phyloP scores from a whole-genome alignment of 2,113 vertebrate genomes.

The Carlito syrichta region DNA sequence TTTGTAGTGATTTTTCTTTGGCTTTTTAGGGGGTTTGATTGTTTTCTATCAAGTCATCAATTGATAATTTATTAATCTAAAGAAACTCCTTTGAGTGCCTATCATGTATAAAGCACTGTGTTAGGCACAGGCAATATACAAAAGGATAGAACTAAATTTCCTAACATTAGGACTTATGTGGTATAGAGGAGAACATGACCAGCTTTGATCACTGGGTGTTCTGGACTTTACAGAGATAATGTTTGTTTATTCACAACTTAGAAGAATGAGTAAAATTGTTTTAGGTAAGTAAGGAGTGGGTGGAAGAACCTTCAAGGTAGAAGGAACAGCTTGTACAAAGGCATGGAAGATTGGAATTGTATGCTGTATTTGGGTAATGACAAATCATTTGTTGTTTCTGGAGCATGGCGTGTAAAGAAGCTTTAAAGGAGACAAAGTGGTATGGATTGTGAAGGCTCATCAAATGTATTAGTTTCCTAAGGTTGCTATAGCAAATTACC shows the following conservation, averaged over 20 bases:
- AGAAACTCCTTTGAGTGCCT: background rate
- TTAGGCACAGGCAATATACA: background rate
- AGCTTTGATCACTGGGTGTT: background rate
- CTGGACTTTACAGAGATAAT: background rate
- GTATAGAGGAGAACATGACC: background rate
- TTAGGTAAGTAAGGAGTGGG: background rate
- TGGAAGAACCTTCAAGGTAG: background rate
- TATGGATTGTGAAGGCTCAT: background rate
- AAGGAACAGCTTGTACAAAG: too few relatives aligned
- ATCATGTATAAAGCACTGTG: background rate
- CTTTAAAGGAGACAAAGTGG: background rate
- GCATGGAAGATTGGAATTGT: background rate
- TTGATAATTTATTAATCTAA: background rate
- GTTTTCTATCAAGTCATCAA: background rate
- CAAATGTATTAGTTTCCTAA: background rate
- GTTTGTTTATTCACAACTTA: background rate
- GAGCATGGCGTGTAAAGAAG: background rate
- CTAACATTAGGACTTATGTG: background rate
- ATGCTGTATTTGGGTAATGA: background rate
- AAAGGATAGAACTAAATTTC: background rate
- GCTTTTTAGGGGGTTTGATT: background rate
- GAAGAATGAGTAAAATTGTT: background rate
- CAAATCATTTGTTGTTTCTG: background rate
- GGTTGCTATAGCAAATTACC: background rate
- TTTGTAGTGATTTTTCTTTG: background rate